Evolutionary conservation across 2,888 invertebrate genomes (phyloP).

Genomic region (Phrixothrix hirtus): DNA sequence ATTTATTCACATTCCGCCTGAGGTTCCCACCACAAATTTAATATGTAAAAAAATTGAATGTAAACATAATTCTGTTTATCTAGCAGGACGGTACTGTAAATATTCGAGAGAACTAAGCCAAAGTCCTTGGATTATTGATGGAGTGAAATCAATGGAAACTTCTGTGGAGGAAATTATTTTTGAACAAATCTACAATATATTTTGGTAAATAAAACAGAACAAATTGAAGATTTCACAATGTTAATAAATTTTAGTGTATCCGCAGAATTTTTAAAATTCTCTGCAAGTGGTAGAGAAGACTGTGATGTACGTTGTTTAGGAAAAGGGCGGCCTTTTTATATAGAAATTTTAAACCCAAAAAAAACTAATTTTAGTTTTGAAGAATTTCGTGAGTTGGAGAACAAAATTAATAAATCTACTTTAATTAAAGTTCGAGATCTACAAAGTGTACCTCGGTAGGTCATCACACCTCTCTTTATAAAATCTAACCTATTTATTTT

Average conservation of each 20-base stretch:
- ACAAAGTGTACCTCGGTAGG: conserved; percentile 66
- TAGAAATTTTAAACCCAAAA: conserved; percentile 78
- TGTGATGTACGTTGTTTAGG: conserved; percentile 95
- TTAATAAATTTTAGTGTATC: conserved; percentile 41
- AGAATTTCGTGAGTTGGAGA: conserved; percentile 62
- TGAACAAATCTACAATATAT: conserved; percentile 64
- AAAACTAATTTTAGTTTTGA: conserved; percentile 58
- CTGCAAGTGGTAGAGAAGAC: conserved; percentile 94
- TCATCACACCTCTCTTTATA: background rate
- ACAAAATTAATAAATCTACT: conserved; percentile 61
- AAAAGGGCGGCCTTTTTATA: conserved; percentile 88
- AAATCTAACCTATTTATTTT: conserved; percentile 21
- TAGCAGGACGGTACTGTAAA: conserved; percentile 82
- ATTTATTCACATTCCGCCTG: conserved; percentile 60
- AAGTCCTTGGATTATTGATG: conserved; percentile 90
- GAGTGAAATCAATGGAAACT: conserved; percentile 76
- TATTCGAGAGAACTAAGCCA: conserved; percentile 83
- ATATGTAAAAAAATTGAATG: conserved; percentile 60
- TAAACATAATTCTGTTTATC: conserved; percentile 64
- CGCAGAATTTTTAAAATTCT: conserved; percentile 64
- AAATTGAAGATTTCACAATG: too few relatives aligned
- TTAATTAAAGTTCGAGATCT: conserved; percentile 65
- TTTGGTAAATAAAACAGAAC: conserved; percentile 65
- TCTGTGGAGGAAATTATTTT: conserved; percentile 91
- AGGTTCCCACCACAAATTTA: conserved; percentile 53